These are phyloP conservation scores for Gadopsis marmoratus DNA, from an alignment of 2,797 vertebrate species.

Conservation along the genomic window DNA sequence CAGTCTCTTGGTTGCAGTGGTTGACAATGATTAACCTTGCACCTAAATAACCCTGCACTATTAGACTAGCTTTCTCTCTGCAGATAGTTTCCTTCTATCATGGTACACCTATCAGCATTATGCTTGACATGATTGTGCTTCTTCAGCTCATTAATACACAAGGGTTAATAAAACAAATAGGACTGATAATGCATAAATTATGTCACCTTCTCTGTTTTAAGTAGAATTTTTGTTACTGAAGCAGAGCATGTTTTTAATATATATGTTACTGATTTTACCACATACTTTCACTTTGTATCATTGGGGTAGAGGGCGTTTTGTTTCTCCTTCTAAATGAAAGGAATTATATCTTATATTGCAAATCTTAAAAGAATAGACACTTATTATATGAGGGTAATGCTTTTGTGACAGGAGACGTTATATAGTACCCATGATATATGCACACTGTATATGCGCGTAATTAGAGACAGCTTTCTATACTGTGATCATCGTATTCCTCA, in stretches of 20 bases:
- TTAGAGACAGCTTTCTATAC: background rate
- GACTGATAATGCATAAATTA: background rate
- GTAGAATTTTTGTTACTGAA: background rate
- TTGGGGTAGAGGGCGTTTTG: no score
- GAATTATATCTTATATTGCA: background rate
- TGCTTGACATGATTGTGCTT: background rate
- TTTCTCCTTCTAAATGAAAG: background rate
- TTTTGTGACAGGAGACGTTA: background rate
- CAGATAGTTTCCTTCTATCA: background rate
- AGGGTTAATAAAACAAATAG: background rate
- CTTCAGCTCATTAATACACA: background rate
- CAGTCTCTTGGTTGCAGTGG: background rate
- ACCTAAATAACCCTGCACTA: slow-evolving; percentile 41
- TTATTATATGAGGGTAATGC: no score
- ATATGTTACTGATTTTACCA: background rate
- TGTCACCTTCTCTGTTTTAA: background rate
- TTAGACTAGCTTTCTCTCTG: background rate
- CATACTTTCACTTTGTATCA: background rate
- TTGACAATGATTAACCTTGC: slow-evolving; percentile 63
- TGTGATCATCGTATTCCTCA: slow-evolving; percentile 28
- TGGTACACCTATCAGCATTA: background rate
- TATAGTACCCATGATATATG: background rate
- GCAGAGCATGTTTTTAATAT: background rate
- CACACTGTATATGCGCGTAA: background rate
- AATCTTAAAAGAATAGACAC: background rate